A percentile compares a stretch with the other conserved stretches of the same genome.
Evolutionary conservation across 2,888 invertebrate species (phyloP).

Genomic region (Pristionchus mayeri): DNA sequence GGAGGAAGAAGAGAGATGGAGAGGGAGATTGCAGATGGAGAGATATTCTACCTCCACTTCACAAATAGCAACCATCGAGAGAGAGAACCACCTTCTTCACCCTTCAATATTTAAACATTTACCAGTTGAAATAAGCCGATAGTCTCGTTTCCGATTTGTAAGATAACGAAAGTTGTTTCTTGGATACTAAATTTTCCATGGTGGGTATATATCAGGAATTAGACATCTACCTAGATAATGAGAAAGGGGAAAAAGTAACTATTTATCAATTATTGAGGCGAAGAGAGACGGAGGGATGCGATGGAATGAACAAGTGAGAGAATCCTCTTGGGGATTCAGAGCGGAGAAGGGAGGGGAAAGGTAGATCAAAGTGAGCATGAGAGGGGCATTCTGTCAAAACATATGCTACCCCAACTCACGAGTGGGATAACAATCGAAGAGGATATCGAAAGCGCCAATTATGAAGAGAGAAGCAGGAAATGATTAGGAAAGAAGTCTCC

Average conservation of each 20-base stretch:
- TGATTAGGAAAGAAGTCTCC: too few relatives aligned
- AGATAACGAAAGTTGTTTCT: background rate
- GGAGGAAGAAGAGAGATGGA: conserved; percentile 7
- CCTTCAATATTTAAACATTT: background rate
- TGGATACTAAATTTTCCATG: background rate
- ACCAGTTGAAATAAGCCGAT: background rate
- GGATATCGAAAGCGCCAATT: background rate
- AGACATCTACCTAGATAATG: too few relatives aligned
- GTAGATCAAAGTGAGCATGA: conserved; percentile 22
- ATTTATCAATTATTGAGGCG: conserved; percentile 34
- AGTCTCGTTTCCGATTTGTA: background rate
- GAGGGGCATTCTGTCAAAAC: conserved; percentile 13
- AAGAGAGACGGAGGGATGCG: background rate
- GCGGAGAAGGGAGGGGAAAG: background rate
- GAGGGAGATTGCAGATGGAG: conserved; percentile 7
- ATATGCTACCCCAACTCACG: background rate
- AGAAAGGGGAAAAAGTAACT: background rate
- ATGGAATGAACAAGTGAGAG: conserved; percentile 19
- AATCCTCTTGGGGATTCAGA: conserved; percentile 6
- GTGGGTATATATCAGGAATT: background rate
- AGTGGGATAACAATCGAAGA: background rate
- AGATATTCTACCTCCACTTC: conserved; percentile 12
- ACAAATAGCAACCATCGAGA: background rate
- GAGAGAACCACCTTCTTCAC: background rate
- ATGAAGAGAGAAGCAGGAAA: background rate